These are phyloP conservation scores for Ranitomeya imitator DNA, from an alignment of 2,113 vertebrate genomes.

Conservation along the genomic window DNA sequence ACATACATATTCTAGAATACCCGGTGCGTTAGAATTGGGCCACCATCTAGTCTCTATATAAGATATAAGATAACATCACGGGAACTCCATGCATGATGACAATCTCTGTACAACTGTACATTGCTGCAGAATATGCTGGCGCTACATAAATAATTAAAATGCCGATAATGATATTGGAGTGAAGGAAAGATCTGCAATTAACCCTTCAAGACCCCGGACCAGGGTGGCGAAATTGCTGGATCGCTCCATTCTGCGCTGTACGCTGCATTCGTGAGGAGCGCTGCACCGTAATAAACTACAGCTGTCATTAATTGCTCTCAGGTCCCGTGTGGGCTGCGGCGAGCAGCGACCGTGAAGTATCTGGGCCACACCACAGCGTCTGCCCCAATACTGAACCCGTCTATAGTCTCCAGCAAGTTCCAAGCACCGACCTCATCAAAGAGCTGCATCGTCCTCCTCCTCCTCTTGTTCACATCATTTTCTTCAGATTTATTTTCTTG, in stretches of 20 bases:
- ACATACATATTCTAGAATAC: no score
- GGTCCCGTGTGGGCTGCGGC: neutral
- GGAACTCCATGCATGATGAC: no score
- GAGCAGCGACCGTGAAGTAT: neutral
- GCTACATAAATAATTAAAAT: no score
- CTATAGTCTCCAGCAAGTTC: neutral
- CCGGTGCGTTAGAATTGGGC: no score
- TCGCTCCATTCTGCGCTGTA: neutral
- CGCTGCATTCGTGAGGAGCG: neutral
- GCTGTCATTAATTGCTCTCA: conserved; percentile 1
- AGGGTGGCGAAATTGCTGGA: neutral
- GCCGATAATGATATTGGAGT: neutral
- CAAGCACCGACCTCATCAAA: conserved; percentile 86
- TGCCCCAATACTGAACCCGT: neutral
- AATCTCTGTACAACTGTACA: no score
- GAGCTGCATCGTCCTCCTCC: conserved; percentile 77
- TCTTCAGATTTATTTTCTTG: conserved; percentile 82
- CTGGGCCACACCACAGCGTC: neutral
- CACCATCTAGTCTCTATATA: no score
- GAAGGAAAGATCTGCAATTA: neutral
- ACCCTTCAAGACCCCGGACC: neutral
- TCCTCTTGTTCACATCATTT: conserved; percentile 86
- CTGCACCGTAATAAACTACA: neutral
- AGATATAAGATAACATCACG: no score
- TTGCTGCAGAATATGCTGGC: no score